Evolutionary conservation across 2,113 vertebrate genomes (phyloP), one percentile per base, ranked within the genome.

Genomic region (Fulica atra): DNA sequence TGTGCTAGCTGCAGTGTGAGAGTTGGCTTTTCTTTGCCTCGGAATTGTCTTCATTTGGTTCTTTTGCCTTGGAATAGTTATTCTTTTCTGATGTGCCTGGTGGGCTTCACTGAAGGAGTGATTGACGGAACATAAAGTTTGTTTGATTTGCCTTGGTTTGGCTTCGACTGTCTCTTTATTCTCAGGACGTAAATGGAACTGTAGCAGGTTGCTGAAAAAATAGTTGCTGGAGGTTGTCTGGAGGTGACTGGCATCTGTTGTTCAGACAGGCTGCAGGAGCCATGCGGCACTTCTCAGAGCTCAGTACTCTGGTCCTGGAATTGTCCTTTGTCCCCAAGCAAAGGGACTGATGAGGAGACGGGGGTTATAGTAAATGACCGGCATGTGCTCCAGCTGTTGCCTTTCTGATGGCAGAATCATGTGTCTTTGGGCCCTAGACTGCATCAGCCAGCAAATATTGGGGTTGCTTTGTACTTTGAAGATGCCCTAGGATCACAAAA

Each of bases 161-260:
- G 33, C 51, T 70, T 89, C 60, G 89, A 25, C 72, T 74, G 10
- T 77, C 35, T 60, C 89, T 77, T 68, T 28, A 15, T 60, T 84
- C 92, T 87, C 40, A 51, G 42, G 38, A 33, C 3, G 4, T 65
- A 61, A 23, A 25, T 46, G 48, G 56, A 83, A 18, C 14, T 65
- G 72, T 83, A 59, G 51, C 36, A 91, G 21, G 54, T 76, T 91
- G 40, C 77, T 88, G 63, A 87, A 50, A 79, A 83, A 35, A 24
- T n/a, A 51, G 38, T 38, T 85, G 21, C 29, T 80, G 38, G 84
- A 57, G 29, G 48, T 64, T 81, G 25, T 57, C 66, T 73, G 80
- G 74, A 80, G 36, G 44, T 71, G 60, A 54, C 44, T 64, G 46
- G 21, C 3, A 4, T 33, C 26, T 73, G 48, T 63, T 40, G 44